These are phyloP conservation scores for Sminthurinus signatus DNA, from an alignment of 1,140 invertebrate species.

Conservation along the genomic window DNA sequence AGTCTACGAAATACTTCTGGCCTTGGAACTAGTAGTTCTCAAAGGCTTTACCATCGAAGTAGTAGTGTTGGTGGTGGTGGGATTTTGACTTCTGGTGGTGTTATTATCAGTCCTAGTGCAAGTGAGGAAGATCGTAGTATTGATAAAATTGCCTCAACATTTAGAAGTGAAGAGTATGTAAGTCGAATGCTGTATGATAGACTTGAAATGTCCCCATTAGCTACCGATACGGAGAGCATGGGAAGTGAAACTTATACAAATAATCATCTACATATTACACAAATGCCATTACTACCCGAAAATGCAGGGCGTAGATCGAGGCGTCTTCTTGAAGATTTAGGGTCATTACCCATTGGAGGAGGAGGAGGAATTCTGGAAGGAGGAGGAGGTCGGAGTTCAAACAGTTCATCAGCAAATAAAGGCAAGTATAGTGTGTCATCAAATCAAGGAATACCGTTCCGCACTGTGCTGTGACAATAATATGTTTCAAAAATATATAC, in stretches of 20 bases:
- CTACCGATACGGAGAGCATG: constrained; percentile 45
- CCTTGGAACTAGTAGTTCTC: not conserved
- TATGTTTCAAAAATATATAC: too few species aligned
- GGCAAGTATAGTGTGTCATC: constrained; percentile 44
- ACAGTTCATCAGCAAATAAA: constrained; percentile 41
- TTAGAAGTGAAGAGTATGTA: constrained; percentile 50
- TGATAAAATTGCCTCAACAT: constrained; percentile 51
- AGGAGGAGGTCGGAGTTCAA: constrained; percentile 14
- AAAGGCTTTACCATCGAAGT: not conserved
- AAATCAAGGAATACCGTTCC: constrained; percentile 35
- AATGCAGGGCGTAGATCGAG: constrained; percentile 54
- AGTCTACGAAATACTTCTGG: constrained; percentile 1
- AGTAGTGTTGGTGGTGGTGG: too few species aligned
- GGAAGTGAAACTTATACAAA: constrained; percentile 43
- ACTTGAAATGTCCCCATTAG: constrained; percentile 49
- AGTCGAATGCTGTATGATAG: constrained; percentile 46
- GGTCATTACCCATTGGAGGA: constrained; percentile 50
- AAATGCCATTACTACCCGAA: constrained; percentile 59
- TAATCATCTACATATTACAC: constrained; percentile 55
- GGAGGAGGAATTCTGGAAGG: constrained; percentile 12
- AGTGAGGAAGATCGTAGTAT: constrained; percentile 52
- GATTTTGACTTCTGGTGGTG: not conserved
- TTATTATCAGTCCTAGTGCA: constrained; percentile 39
- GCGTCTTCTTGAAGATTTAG: constrained; percentile 56
- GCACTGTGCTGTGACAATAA: constrained; percentile 41